These are phyloP conservation scores for Poeciliopsis prolifica DNA, from an alignment of 2,113 vertebrate genomes.

Conservation along the genomic window DNA sequence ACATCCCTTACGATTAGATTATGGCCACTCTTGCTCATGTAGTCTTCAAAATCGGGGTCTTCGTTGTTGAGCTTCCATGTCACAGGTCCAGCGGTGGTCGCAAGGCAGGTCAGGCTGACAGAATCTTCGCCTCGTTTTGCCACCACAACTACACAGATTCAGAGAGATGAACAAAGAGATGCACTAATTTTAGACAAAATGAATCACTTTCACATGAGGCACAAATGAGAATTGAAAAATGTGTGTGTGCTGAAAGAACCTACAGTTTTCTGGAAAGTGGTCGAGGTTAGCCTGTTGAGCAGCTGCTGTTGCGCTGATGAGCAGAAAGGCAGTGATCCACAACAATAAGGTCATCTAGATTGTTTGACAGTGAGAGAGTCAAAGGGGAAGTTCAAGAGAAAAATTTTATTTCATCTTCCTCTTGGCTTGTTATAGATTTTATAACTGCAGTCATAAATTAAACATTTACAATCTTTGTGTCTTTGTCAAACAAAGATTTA, in stretches of 20 bases:
- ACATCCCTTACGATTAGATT: conserved; percentile 27
- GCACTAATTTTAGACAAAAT: neutral
- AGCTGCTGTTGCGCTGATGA: conserved; percentile 20
- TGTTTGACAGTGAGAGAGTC: neutral
- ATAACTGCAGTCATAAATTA: neutral
- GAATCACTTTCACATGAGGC: neutral
- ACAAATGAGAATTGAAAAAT: neutral
- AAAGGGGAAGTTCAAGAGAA: neutral
- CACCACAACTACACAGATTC: conserved; percentile 45
- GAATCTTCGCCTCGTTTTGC: neutral
- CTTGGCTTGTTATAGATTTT: neutral
- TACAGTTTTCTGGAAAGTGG: conserved; percentile 63
- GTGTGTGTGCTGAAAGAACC: neutral
- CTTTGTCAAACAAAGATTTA: neutral
- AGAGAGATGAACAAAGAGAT: neutral
- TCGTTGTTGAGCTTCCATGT: conserved; percentile 51
- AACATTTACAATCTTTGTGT: neutral
- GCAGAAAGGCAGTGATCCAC: conserved; percentile 51
- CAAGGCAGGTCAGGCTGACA: conserved; percentile 60
- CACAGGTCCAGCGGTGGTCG: neutral
- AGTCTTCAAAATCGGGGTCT: fast-evolving
- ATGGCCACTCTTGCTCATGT: neutral
- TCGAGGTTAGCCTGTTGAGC: conserved; percentile 3
- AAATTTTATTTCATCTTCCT: neutral
- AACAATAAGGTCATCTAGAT: conserved; percentile 25